A percentile compares a stretch with the other conserved stretches of the same genome.
Conservation (phyloP, 30 jellyfish, hydroid and myxozoan species). For the Catostylus mosaicus region DNA sequence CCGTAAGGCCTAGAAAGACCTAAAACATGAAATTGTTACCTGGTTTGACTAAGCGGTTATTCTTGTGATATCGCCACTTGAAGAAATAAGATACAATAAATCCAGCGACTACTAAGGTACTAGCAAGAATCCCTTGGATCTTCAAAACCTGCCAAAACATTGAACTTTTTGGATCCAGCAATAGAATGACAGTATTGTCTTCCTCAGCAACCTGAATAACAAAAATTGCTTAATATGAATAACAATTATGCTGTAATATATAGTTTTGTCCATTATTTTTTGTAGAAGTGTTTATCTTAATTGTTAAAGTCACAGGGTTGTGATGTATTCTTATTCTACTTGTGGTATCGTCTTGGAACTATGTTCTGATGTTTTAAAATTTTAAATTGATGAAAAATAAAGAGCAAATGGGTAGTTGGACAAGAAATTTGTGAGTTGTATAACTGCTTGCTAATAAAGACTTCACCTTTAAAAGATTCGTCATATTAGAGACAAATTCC, state of each 20-base stretch:
- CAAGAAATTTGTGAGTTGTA: neutral
- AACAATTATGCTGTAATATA: neutral
- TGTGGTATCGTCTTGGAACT: too few relatives aligned
- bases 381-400: too few relatives aligned
- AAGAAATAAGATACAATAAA: constrained; percentile 1
- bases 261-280: neutral
- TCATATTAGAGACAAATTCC: constrained; percentile 28
- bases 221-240: neutral
- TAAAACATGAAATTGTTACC: too few relatives aligned
- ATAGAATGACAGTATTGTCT: neutral
- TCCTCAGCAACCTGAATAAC: constrained; percentile 2
- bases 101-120: constrained; percentile 3
- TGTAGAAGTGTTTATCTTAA: neutral
- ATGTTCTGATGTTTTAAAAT: neutral
- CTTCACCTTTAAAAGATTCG: constrained; percentile 17
- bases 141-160: constrained; percentile 21
- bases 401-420: neutral
- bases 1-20: too few relatives aligned
- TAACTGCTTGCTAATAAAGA: too few relatives aligned
- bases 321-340: too few relatives aligned
- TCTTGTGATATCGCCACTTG: constrained; percentile 24
- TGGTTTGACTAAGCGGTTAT: neutral
- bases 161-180: constrained; percentile 26
- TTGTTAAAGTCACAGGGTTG: too few relatives aligned
- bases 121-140: constrained; percentile 5